Base-by-base conservation (phyloP, 30 jellyfish, hydroid and myxozoan genomes). In the Aurelia sp. region DNA sequence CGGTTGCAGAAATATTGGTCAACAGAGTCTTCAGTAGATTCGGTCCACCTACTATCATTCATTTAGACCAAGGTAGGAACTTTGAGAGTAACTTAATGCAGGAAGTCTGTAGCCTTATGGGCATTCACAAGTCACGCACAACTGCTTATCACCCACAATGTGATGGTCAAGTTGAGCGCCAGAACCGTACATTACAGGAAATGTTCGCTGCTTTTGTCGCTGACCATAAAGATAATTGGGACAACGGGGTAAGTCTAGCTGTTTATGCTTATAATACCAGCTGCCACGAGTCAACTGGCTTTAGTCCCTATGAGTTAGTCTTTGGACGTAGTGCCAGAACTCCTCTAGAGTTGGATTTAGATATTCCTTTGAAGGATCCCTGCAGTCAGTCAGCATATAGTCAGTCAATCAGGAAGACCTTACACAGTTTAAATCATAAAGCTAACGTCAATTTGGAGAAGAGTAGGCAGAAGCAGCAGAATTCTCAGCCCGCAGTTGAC, bases 1-100 rank as follows among this genome's bases (percentile, higher is more conserved):
- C 92, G 9, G 78, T 88, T 44, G 93, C 96, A 15, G 83, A 69
- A 61, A 60, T 71, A 19, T 77, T 77, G 23, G 92, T 87, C 91
- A n/a, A n/a, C n/a, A n/a, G n/a, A n/a, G n/a, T n/a, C n/a, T n/a
- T n/a, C n/a, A n/a, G n/a, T n/a, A n/a, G n/a, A n/a, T n/a, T n/a
- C n/a, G n/a, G n/a, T n/a, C n/a, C n/a, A n/a, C n/a, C n/a, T n/a
- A n/a, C n/a, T n/a, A n/a, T n/a, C n/a, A n/a, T n/a, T n/a, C n/a
- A n/a, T n/a, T n/a, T n/a, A n/a, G n/a, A n/a, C n/a, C n/a, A n/a
- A n/a, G n/a, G n/a, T n/a, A n/a, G n/a, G n/a, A n/a, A n/a, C n/a
- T n/a, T n/a, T n/a, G n/a, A n/a, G n/a, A n/a, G n/a, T n/a, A n/a
- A n/a, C n/a, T n/a, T n/a, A n/a, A n/a, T n/a, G n/a, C n/a, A n/a